Evolutionary conservation across 30 jellyfish, hydroid and myxozoan genomes (phyloP), one percentile per base, ranked within the genome.

Genomic region (Catostylus mosaicus): DNA sequence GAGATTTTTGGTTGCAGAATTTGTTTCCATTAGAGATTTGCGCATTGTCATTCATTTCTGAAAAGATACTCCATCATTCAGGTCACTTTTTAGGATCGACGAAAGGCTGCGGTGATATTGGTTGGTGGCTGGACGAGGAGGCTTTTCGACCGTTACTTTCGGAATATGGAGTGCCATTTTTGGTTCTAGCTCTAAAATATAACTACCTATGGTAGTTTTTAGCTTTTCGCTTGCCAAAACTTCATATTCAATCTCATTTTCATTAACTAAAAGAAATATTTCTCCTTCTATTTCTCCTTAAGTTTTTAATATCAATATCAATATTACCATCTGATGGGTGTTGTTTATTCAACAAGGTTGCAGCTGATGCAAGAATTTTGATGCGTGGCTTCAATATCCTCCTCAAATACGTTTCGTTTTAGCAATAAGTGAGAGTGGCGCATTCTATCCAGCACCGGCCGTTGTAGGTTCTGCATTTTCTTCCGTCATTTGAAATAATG

Each of bases 31-130:
- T 45, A 23, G 90, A 8, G 27, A 79, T 50, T 37, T 54, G 7
- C 6, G 32, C 4, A 30, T 48, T 79, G 8, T 47, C 26, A 64
- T 79, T 73, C n/a, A 79, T 43, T 19, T 32, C 38, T 31, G 61
- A 61, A 64, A 61, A 79, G 5, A 73, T 26, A 30, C 40, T 82
- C 82, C 90, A 79, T 73, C 81, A 79, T 35, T 67, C 90, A 22
- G 40, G 82, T 82, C 90, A 79, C 37, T 29, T 59, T 16, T 61
- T 19, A 11, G 77, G 78, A 78, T 75, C 87, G 22, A n/a, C n/a
- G 12, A 5, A 6, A n/a, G 51, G 52, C 7, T 24, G 38, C 27
- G 50, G 32, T 11, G 51, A n/a, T 4, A 51, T 7, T 4, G 50
- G 22, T n/a, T 12, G 12, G 4, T 47, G 51, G 11, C n/a, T 31